Base-by-base conservation (phyloP, 2,888 invertebrate genomes). In the Campoplex nolae region DNA sequence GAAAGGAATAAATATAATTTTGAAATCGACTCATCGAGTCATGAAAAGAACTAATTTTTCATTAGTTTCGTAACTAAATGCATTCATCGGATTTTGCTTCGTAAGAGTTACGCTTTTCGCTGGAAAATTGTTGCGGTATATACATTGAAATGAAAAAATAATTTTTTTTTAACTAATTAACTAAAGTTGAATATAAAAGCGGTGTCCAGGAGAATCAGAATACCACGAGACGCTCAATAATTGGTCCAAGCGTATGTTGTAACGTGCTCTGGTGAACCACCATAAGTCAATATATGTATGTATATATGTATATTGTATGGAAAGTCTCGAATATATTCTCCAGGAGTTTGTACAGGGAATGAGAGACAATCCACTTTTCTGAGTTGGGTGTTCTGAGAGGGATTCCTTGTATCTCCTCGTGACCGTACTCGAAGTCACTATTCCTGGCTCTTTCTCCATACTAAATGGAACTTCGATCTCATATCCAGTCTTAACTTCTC, bases 391-490 rank as follows among this genome's bases (percentile, higher is more conserved):
- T 48, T 83, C 86, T 83, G 71, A 86, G 86, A 86, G 86, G 45
- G 83, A 86, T 83, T 86, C 83, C 83, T 86, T 86, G 86, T 86
- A 86, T 79, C 23, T 23, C 83, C 79, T 75, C 78, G 79, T 38
- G 78, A 83, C 79, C 83, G 83, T 83, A 86, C 86, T 86, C 75
- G 83, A 85, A 70, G 78, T 79, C 86, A 54, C 70, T 54, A 65
- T 32, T 74, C 65, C 38, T 42, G 23, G 48, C 35, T 82, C 62
- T 82, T 51, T 62, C 65, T 67, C 13, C 32, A 32, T 68, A 56
- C 54, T 13, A 58, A 70, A 71, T 78, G 28, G 54, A 78, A 16
- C 28, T 18, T 11, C 54, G 51, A 54, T 68, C 54, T 78, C 56
- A 54, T 75, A 45, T 62, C 3, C 42, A 42, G 42, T 42, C 42